Evolutionary conservation across 2,888 invertebrate species (phyloP).

Genomic region (Schrankia costaestrigalis): DNA sequence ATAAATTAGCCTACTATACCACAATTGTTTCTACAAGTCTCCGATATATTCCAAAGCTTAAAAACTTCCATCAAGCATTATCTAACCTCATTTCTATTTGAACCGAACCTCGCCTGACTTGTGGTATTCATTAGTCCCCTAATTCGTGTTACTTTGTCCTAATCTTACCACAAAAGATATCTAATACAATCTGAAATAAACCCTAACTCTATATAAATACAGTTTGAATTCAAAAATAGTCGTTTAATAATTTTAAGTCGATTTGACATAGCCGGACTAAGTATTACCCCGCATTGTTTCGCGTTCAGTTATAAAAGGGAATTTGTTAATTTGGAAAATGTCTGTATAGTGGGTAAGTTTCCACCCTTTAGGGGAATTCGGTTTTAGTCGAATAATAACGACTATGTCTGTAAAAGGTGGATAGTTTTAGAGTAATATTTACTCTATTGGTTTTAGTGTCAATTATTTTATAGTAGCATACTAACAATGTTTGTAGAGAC

Average conservation of each 20-base stretch:
- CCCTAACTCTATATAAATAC: constrained; percentile 21
- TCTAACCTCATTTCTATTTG: constrained; percentile 41
- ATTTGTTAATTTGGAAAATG: constrained; percentile 60
- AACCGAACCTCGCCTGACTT: constrained; percentile 56
- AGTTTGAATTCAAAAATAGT: constrained; percentile 21
- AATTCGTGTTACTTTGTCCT: constrained; percentile 73
- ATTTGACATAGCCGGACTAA: constrained; percentile 58
- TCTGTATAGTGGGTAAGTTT: constrained; percentile 48
- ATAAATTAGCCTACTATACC: neutral
- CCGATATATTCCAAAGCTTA: too few relatives aligned
- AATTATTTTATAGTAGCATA: too few relatives aligned
- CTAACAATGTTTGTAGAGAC: too few relatives aligned
- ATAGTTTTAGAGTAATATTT: too few relatives aligned
- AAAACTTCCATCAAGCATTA: constrained; percentile 25
- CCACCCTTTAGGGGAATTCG: constrained; percentile 20
- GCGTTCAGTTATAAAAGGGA: constrained; percentile 57
- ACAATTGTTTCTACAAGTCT: too few relatives aligned
- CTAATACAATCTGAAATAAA: constrained; percentile 27
- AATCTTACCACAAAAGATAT: constrained; percentile 60
- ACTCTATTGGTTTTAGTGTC: too few relatives aligned
- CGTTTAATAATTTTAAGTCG: constrained; percentile 50
- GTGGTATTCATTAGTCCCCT: constrained; percentile 72
- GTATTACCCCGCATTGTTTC: constrained; percentile 64
- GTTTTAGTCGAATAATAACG: too few relatives aligned
- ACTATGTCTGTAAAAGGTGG: too few relatives aligned